Evolutionary conservation across 2,888 invertebrate species (phyloP).

Genomic region (Lymantria monacha): DNA sequence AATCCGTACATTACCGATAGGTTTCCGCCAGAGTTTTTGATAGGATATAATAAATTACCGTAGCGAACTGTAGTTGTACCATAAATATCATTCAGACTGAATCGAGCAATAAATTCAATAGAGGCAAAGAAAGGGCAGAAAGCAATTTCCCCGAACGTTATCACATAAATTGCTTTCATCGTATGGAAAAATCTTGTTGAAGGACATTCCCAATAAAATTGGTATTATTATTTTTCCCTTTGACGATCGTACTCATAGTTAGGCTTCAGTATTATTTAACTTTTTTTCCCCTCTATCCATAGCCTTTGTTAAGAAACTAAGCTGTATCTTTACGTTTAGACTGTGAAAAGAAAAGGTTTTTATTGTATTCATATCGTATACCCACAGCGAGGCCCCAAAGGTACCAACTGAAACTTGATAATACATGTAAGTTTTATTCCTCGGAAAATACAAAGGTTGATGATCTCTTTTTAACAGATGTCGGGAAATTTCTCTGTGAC

Average conservation of each 20-base stretch:
- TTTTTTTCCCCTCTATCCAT: conserved; percentile 17
- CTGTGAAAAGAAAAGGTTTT: conserved; percentile 23
- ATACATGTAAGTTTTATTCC: conserved; percentile 6
- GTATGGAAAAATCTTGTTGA: conserved; percentile 74
- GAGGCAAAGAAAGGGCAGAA: conserved; percentile 65
- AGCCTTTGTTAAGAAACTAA: conserved; percentile 21
- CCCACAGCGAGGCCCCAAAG: not conserved
- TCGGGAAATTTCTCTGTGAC: not conserved
- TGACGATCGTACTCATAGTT: conserved; percentile 27
- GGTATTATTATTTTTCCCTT: conserved; percentile 48
- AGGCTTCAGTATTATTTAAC: conserved; percentile 33
- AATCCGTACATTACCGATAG: conserved; percentile 14
- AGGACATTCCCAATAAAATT: conserved; percentile 63
- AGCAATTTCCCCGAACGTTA: conserved; percentile 73
- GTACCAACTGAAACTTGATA: not conserved
- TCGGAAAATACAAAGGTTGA: conserved; percentile 15
- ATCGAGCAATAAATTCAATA: conserved; percentile 72
- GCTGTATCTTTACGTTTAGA: too few species aligned
- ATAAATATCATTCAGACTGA: conserved; percentile 68
- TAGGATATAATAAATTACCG: conserved; percentile 37
- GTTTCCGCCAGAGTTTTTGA: conserved; percentile 27
- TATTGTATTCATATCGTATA: conserved; percentile 28
- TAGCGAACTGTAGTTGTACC: conserved; percentile 46
- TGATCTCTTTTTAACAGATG: conserved; percentile 8
- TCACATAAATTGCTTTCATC: conserved; percentile 76